phyloP scores from a whole-genome alignment of 2,113 vertebrate species.

The Brienomyrus brachyistius region DNA sequence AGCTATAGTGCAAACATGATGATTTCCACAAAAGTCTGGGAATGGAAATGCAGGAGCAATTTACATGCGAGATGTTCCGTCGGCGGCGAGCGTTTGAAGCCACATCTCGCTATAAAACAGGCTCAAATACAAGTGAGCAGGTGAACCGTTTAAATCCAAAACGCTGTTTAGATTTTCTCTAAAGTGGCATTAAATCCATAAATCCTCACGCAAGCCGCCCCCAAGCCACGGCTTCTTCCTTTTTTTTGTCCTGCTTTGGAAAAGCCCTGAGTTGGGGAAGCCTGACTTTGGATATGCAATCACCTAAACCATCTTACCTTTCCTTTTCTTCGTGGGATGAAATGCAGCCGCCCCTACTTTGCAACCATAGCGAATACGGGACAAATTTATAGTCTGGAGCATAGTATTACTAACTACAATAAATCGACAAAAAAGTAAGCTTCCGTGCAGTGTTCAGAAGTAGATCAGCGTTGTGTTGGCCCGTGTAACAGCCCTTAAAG shows the following conservation, averaged over 20 bases:
- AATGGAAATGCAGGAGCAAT: neutral
- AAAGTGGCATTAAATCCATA: neutral
- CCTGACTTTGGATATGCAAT: neutral
- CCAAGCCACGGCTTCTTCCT: neutral
- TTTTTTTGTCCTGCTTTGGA: neutral
- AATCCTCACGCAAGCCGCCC: neutral
- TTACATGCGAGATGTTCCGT: neutral
- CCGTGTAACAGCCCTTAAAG: neutral
- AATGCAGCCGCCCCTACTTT: neutral
- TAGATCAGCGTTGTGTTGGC: neutral
- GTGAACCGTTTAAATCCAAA: constrained; percentile 47
- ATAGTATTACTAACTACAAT: neutral
- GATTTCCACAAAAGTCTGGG: constrained; percentile 16
- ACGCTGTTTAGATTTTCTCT: constrained; percentile 22
- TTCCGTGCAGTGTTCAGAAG: neutral
- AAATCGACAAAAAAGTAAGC: neutral
- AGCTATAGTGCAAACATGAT: neutral
- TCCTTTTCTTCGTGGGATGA: neutral
- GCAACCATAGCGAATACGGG: neutral
- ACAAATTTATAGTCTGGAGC: neutral
- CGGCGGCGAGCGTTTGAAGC: neutral
- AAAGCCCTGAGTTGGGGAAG: neutral
- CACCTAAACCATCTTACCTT: neutral
- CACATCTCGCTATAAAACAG: constrained; percentile 20
- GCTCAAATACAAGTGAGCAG: constrained; percentile 53